Percentiles rank a stretch among this genome's conserved stretches.
Conservation (phyloP, 2,888 invertebrate genomes). For the Prenolepis imparis region DNA sequence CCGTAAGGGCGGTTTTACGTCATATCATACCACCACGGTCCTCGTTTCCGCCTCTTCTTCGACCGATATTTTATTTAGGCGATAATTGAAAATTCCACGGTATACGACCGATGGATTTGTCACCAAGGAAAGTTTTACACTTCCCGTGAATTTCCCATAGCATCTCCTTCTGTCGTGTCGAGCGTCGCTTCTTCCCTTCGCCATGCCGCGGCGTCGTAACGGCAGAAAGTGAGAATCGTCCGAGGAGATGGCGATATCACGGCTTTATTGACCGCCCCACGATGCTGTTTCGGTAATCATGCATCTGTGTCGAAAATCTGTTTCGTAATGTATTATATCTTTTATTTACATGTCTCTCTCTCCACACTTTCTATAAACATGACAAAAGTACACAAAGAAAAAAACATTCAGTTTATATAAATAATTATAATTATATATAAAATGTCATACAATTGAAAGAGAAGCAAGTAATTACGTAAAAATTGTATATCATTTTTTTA, state of each 20-base stretch:
- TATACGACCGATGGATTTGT: slow-evolving; percentile 83
- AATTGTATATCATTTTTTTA: too few relatives aligned
- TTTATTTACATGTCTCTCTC: background rate
- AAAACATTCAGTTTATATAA: background rate
- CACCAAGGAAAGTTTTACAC: slow-evolving; percentile 81
- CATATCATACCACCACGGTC: slow-evolving; percentile 74
- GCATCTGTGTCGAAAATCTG: slow-evolving; percentile 39
- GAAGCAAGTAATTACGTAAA: too few relatives aligned
- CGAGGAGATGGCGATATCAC: slow-evolving; percentile 64
- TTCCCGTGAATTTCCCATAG: slow-evolving; percentile 76
- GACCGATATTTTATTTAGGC: slow-evolving; percentile 82
- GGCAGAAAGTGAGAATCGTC: slow-evolving; percentile 59
- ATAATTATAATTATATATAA: too few relatives aligned
- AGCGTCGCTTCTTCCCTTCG: slow-evolving; percentile 32
- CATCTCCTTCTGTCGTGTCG: slow-evolving; percentile 49
- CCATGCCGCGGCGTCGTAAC: slow-evolving; percentile 58
- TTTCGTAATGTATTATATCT: slow-evolving; percentile 11
- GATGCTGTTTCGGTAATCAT: slow-evolving; percentile 61
- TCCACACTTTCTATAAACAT: background rate
- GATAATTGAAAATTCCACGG: slow-evolving; percentile 84
- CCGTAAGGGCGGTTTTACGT: slow-evolving; percentile 79
- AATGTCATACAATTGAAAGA: too few relatives aligned
- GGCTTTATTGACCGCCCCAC: slow-evolving; percentile 65
- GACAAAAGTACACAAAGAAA: background rate
- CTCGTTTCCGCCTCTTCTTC: slow-evolving; percentile 47